phyloP scores from a whole-genome alignment of 2,797 vertebrate species.

The Rhabdophis nuchalis region DNA sequence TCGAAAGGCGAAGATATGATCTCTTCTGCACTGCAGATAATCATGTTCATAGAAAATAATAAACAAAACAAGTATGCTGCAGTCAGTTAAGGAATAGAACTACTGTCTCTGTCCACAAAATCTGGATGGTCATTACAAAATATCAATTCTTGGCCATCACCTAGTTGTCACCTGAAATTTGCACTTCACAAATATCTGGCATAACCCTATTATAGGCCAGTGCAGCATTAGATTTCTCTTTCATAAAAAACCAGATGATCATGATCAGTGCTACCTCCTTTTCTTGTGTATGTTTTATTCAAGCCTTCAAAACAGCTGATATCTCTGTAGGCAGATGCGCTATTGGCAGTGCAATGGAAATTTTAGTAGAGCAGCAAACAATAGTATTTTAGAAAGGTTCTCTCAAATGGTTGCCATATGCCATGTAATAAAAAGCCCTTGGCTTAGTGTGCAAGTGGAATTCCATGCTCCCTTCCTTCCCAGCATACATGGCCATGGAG shows the following conservation, averaged over 20 bases:
- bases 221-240: neutral
- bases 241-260: conserved; percentile 48
- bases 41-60: neutral
- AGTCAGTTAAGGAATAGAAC: neutral
- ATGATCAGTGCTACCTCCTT: neutral
- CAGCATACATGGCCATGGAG: neutral
- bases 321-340: conserved; percentile 35
- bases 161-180: neutral
- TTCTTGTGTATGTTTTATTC: conserved; percentile 48
- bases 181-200: neutral
- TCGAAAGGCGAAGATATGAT: neutral
- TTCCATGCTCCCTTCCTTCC: neutral
- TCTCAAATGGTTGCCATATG: conserved; percentile 20
- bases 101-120: neutral
- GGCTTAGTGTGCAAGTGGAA: neutral
- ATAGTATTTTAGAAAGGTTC: conserved; percentile 33
- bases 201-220: neutral
- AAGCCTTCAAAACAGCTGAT: conserved; percentile 52
- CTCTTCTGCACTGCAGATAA: neutral
- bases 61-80: neutral
- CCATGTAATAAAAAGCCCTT: conserved; percentile 12
- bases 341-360: conserved; percentile 15
- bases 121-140: neutral
- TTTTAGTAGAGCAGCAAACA: neutral
- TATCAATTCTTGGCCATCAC: neutral